These are phyloP conservation scores for Capitella teleta DNA, from an alignment of 1,140 invertebrate genomes.

Conservation along the genomic window DNA sequence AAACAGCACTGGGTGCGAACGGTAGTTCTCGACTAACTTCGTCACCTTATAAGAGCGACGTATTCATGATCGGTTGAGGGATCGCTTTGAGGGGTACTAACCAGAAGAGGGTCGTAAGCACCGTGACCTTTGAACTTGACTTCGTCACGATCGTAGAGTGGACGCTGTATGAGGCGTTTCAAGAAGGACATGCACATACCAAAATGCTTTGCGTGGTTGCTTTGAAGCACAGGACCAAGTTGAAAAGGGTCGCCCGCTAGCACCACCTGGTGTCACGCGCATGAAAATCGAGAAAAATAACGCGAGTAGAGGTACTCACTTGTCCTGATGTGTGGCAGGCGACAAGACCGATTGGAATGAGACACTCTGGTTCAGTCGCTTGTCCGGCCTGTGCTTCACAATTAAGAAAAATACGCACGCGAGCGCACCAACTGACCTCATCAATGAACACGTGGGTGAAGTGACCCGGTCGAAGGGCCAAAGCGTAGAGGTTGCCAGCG, in stretches of 20 bases:
- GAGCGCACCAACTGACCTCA: constrained; percentile 46
- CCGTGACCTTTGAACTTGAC: constrained; percentile 42
- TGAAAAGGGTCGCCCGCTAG: constrained; percentile 86
- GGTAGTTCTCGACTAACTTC: constrained; percentile 46
- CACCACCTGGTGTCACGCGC: constrained; percentile 47
- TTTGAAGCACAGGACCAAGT: constrained; percentile 70
- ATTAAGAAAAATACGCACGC: background rate
- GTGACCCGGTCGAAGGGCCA: constrained; percentile 47
- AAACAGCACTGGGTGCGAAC: constrained; percentile 67
- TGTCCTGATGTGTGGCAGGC: constrained; percentile 6
- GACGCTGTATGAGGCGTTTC: constrained; percentile 53
- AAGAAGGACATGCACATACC: constrained; percentile 62
- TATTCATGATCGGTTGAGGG: background rate
- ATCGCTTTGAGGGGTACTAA: constrained; percentile 11
- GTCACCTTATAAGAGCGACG: constrained; percentile 26
- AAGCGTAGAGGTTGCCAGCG: constrained; percentile 53
- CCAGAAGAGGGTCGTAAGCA: constrained; percentile 32
- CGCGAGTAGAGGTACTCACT: background rate
- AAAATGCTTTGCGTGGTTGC: constrained; percentile 50
- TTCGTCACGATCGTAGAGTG: constrained; percentile 56
- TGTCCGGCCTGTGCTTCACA: constrained; percentile 55
- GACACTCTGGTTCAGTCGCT: constrained; percentile 73
- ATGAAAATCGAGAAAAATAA: background rate
- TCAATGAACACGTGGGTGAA: constrained; percentile 82
- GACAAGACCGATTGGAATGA: constrained; percentile 55